A percentile compares a stretch with the other conserved stretches of the same genome.
These are phyloP conservation scores for Pocillopora meandrina DNA, from an alignment of 92 coral and sea anemone species.

Conservation along the genomic window DNA sequence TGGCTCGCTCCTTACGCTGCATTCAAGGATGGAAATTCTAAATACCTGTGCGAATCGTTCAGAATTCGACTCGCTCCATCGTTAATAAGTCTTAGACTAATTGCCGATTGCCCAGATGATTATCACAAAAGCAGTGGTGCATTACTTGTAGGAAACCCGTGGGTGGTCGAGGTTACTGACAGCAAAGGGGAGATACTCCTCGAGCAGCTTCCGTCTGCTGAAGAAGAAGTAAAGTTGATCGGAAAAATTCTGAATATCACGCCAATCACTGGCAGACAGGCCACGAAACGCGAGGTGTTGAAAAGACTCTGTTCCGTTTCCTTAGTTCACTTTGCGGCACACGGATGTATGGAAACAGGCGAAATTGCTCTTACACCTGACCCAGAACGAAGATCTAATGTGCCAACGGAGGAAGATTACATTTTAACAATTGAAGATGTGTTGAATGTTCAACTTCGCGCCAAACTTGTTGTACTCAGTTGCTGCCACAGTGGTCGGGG, in stretches of 20 bases:
- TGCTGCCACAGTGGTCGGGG: neutral
- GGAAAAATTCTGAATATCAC: neutral
- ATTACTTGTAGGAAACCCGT: conserved; percentile 2
- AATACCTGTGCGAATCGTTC: neutral
- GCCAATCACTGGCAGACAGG: neutral
- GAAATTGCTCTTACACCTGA: conserved; percentile 4
- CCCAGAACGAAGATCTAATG: neutral
- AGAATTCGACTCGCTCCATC: neutral
- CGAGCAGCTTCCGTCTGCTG: neutral
- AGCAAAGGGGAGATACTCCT: neutral
- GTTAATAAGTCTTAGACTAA: neutral
- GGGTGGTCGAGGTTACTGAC: neutral
- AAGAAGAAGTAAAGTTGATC: neutral
- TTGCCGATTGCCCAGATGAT: neutral
- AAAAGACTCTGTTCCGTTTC: neutral
- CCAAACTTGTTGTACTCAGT: neutral
- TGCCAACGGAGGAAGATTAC: conserved; percentile 5
- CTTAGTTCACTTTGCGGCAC: conserved; percentile 9
- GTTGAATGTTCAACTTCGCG: neutral
- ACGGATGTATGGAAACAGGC: neutral
- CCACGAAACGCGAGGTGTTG: neutral
- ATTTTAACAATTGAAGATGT: neutral
- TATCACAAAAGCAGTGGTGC: neutral
- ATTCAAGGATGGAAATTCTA: neutral
- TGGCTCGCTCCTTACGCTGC: conserved; percentile 15